A percentile compares a stretch with the other conserved stretches of the same genome.
phyloP scores from a whole-genome alignment of 2,113 vertebrate species.

The Semicossyphus pulcher region DNA sequence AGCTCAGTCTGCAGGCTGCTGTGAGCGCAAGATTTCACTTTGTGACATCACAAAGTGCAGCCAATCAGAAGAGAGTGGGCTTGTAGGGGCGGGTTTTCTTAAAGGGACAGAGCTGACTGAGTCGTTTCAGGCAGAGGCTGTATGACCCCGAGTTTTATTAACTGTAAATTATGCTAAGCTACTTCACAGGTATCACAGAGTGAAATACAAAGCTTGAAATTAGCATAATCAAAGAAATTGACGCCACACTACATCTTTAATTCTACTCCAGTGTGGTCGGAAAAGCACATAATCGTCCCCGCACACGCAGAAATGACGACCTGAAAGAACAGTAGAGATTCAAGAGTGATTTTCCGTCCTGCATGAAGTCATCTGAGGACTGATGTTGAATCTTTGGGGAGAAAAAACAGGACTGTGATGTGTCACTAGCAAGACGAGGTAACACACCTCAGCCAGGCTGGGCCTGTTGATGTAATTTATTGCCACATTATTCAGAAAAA shows the following conservation, averaged over 20 bases:
- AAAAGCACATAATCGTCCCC: slow-evolving; percentile 9
- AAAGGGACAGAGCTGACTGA: too few species aligned
- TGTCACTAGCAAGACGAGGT: slow-evolving; percentile 26
- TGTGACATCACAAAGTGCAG: too few species aligned
- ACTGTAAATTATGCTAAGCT: too few species aligned
- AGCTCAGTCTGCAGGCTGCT: too few species aligned
- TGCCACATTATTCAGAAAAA: slow-evolving; percentile 46
- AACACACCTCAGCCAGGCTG: slow-evolving; percentile 10
- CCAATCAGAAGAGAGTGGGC: too few species aligned
- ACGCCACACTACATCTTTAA: not conserved
- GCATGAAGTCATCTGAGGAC: slow-evolving; percentile 51
- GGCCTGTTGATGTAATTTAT: slow-evolving; percentile 68
- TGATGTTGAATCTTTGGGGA: slow-evolving; percentile 47
- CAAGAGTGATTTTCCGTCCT: slow-evolving; percentile 10
- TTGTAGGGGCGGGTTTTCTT: too few species aligned
- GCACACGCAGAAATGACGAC: slow-evolving; percentile 1
- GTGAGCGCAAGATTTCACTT: too few species aligned
- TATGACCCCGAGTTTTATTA: too few species aligned
- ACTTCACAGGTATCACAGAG: too few species aligned
- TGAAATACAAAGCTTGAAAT: too few species aligned
- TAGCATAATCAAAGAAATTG: not conserved
- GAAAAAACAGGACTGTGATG: slow-evolving; percentile 29
- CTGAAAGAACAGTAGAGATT: slow-evolving; percentile 22
- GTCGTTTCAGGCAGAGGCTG: too few species aligned
- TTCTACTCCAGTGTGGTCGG: not conserved